These are phyloP conservation scores for Rotaria macrura DNA, from an alignment of 2,888 invertebrate species.

Conservation along the genomic window DNA sequence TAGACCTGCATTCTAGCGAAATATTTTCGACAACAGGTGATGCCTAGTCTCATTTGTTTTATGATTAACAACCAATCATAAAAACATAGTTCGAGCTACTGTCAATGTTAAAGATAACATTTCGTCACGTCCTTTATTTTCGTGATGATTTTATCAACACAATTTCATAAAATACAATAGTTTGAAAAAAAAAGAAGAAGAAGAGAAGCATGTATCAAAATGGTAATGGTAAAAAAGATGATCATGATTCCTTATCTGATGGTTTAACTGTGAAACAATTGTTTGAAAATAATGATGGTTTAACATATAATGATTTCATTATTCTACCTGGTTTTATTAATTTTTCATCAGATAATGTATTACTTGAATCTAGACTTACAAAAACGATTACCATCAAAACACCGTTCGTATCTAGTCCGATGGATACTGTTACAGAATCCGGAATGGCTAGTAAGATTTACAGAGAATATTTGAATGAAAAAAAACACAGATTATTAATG, in stretches of 20 bases:
- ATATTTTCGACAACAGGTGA: too few species aligned
- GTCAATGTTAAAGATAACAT: neutral
- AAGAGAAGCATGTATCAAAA: neutral
- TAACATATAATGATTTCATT: conserved; percentile 65
- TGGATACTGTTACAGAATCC: conserved; percentile 98
- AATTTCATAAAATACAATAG: neutral
- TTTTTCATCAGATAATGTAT: conserved; percentile 80
- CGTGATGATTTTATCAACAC: too few species aligned
- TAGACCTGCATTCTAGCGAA: too few species aligned
- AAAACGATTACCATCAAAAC: conserved; percentile 74
- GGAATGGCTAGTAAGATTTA: conserved; percentile 88
- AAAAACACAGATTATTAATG: too few species aligned
- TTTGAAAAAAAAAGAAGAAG: neutral
- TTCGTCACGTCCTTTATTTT: too few species aligned
- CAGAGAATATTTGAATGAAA: too few species aligned
- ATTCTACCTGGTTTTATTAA: conserved; percentile 91
- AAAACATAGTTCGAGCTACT: neutral
- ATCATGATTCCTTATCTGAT: neutral
- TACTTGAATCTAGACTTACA: conserved; percentile 74
- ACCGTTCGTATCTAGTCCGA: conserved; percentile 90
- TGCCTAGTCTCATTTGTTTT: too few species aligned
- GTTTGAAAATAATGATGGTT: neutral
- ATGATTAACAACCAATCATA: neutral
- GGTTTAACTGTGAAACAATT: neutral
- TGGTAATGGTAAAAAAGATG: neutral